Percentiles rank a stretch among this genome's conserved stretches.
These are phyloP conservation scores for Eupithecia subfuscata DNA, from an alignment of 2,888 invertebrate genomes.

Conservation along the genomic window DNA sequence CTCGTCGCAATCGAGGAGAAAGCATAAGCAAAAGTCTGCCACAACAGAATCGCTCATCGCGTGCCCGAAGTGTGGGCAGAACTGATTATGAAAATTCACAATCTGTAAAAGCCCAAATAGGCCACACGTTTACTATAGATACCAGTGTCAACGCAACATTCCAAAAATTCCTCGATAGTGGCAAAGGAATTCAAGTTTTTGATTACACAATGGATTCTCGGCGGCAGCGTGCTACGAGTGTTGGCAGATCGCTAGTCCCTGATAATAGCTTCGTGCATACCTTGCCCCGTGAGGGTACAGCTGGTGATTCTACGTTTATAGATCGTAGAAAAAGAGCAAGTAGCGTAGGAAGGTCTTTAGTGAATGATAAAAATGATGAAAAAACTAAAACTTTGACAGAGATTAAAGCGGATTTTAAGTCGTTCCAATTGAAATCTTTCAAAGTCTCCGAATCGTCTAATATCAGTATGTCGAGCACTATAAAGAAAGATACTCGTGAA, in stretches of 20 bases:
- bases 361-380: conserved; percentile 35
- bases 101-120: conserved; percentile 58
- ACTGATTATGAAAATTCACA: conserved; percentile 50
- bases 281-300: conserved; percentile 7
- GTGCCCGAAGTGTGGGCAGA: conserved; percentile 50
- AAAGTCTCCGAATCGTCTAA: conserved; percentile 23
- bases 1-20: conserved; percentile 53
- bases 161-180: conserved; percentile 57
- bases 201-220: conserved; percentile 60
- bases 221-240: conserved; percentile 70
- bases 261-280: conserved; percentile 47
- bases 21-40: conserved; percentile 50
- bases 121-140: conserved; percentile 70
- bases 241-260: conserved; percentile 61
- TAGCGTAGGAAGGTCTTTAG: conserved; percentile 67
- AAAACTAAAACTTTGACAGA: conserved; percentile 63
- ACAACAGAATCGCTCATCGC: conserved; percentile 36
- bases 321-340: conserved; percentile 68
- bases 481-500: conserved; percentile 31
- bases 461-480: conserved; percentile 21
- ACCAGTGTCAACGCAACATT: conserved; percentile 72
- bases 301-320: conserved; percentile 51
- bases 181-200: conserved; percentile 51
- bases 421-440: conserved; percentile 52
- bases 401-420: conserved; percentile 70